A percentile compares a stretch with the other conserved stretches of the same genome.
phyloP scores from a whole-genome alignment of 2,888 invertebrate species.

The Caenorhabditis imperialis region DNA sequence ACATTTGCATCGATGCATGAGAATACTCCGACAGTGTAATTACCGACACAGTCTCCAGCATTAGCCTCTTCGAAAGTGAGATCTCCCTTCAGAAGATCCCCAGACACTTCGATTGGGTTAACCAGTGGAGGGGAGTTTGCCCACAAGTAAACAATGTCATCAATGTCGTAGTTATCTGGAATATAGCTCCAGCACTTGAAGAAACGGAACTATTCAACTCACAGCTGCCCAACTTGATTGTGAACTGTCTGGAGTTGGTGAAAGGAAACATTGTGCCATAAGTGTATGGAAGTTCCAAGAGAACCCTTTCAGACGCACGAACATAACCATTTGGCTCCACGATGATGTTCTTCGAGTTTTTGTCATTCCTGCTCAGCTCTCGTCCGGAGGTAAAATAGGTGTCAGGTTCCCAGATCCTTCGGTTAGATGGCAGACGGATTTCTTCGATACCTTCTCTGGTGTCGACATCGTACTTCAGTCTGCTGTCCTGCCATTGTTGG shows the following conservation, averaged over 20 bases:
- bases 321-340: conserved; percentile 74
- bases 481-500: conserved; percentile 76
- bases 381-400: conserved; percentile 72
- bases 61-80: conserved; percentile 63
- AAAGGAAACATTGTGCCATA: conserved; percentile 64
- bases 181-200: no score
- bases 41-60: conserved; percentile 76
- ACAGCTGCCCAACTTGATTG: conserved; percentile 66
- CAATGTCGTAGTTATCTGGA: conserved; percentile 69
- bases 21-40: conserved; percentile 73
- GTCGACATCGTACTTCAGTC: conserved; percentile 75
- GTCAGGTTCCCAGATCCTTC: conserved; percentile 75
- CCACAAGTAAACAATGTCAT: conserved; percentile 77
- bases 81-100: conserved; percentile 66
- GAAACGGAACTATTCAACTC: neutral
- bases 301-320: conserved; percentile 63
- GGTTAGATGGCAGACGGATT: conserved; percentile 65
- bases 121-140: conserved; percentile 76
- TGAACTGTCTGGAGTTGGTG: conserved; percentile 61
- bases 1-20: conserved; percentile 74
- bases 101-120: conserved; percentile 74
- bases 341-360: conserved; percentile 50
- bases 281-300: conserved; percentile 60
- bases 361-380: conserved; percentile 47
- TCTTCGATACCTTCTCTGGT: conserved; percentile 72